phyloP scores from a whole-genome alignment of 2,888 invertebrate genomes.

The Epinotia brunnichana region DNA sequence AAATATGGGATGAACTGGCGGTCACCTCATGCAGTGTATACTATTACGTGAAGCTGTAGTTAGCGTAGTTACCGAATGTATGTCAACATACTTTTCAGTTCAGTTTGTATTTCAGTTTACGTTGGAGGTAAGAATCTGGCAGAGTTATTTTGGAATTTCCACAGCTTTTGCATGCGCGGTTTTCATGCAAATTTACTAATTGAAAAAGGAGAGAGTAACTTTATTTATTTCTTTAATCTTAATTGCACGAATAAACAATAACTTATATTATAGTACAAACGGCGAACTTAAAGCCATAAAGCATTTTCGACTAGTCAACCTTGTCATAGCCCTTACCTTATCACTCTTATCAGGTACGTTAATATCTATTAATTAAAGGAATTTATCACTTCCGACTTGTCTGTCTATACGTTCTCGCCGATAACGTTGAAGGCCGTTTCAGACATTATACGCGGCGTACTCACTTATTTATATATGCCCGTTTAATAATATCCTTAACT shows the following conservation, averaged over 20 bases:
- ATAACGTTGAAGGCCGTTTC: slow-evolving; percentile 47
- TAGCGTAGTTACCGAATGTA: background rate
- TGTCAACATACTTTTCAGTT: slow-evolving; percentile 11
- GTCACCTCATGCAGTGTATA: background rate
- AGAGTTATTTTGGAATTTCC: slow-evolving; percentile 12
- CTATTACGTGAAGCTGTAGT: background rate
- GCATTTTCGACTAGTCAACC: no score
- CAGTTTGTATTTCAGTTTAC: background rate
- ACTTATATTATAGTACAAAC: no score
- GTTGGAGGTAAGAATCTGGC: slow-evolving; percentile 7
- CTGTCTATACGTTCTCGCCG: slow-evolving; percentile 47
- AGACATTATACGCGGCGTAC: background rate
- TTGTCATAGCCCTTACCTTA: background rate
- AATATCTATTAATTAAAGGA: slow-evolving; percentile 47
- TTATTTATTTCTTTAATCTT: no score
- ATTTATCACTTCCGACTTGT: slow-evolving; percentile 55
- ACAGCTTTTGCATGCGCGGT: slow-evolving; percentile 5
- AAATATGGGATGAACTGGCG: slow-evolving; percentile 3
- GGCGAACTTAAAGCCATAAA: no score
- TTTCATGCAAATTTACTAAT: background rate
- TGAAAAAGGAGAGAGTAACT: no score
- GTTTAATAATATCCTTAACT: slow-evolving; percentile 30
- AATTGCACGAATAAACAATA: no score
- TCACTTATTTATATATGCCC: no score
- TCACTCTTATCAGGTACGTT: slow-evolving; percentile 4